phyloP scores from a whole-genome alignment of 2,888 invertebrate genomes.

The Galeruca laticollis region DNA sequence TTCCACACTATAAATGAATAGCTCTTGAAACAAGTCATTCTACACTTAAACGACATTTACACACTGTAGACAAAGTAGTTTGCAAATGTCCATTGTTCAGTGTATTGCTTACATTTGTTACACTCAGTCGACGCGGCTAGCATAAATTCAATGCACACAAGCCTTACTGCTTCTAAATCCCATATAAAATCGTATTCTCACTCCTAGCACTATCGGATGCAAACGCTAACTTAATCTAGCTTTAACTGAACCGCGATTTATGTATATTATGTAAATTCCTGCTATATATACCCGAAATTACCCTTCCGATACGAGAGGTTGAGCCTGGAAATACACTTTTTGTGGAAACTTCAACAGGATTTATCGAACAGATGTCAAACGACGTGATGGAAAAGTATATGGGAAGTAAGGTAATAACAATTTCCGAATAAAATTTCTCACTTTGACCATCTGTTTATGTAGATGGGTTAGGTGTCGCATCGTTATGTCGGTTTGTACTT shows the following conservation, averaged over 20 bases:
- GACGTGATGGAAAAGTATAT: background rate
- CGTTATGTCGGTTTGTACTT: no score
- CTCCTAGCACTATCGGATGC: constrained; percentile 44
- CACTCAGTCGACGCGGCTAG: constrained; percentile 16
- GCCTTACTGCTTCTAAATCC: constrained; percentile 37
- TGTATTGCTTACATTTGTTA: constrained; percentile 20
- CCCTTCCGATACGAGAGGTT: constrained; percentile 3
- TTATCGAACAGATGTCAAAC: constrained; percentile 1
- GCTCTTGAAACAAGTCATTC: background rate
- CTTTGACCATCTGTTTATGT: no score
- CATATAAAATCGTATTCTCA: constrained; percentile 48
- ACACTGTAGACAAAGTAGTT: background rate
- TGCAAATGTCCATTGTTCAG: constrained; percentile 20
- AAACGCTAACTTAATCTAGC: constrained; percentile 50
- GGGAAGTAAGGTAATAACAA: no score
- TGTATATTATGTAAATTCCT: constrained; percentile 41
- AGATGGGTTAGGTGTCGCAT: no score
- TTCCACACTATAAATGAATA: background rate
- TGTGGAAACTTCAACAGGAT: background rate
- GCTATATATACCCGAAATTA: constrained; percentile 19
- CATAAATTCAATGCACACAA: constrained; percentile 35
- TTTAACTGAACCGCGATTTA: constrained; percentile 45
- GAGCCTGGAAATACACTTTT: constrained; percentile 1
- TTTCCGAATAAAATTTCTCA: no score
- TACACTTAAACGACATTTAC: background rate